These are phyloP conservation scores for Phylloscopus collybita DNA, from an alignment of 2,797 vertebrate species.

Conservation along the genomic window DNA sequence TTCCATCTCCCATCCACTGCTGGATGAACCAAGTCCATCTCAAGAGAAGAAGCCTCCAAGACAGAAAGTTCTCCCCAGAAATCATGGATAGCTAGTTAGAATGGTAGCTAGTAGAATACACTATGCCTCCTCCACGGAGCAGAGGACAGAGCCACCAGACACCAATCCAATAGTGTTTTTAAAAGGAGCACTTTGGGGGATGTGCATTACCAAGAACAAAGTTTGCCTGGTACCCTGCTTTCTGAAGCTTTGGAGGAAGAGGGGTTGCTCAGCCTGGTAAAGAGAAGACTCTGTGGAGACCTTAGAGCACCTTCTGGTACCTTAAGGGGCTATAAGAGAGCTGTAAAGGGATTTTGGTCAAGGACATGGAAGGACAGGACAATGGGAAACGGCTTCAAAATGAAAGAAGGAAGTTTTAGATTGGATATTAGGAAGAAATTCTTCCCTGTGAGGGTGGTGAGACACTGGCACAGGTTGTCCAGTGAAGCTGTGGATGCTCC, in stretches of 20 bases:
- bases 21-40: background rate
- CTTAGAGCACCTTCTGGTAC: background rate
- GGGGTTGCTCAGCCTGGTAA: background rate
- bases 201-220: rapidly evolving
- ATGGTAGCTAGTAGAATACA: background rate
- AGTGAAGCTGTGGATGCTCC: background rate
- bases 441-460: background rate
- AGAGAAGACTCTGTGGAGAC: background rate
- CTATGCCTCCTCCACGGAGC: background rate
- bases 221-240: background rate
- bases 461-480: background rate
- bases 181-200: background rate
- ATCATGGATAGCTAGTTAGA: background rate
- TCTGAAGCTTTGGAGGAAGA: background rate
- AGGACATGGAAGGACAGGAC: background rate
- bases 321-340: background rate
- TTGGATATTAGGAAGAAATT: background rate
- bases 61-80: background rate
- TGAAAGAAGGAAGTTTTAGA: background rate
- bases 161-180: background rate
- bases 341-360: background rate
- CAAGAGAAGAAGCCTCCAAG: background rate
- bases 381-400: background rate
- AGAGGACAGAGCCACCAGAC: background rate
- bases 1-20: background rate